phyloP scores from a whole-genome alignment of 1,140 invertebrate genomes.

The Cryptotermes secundus region DNA sequence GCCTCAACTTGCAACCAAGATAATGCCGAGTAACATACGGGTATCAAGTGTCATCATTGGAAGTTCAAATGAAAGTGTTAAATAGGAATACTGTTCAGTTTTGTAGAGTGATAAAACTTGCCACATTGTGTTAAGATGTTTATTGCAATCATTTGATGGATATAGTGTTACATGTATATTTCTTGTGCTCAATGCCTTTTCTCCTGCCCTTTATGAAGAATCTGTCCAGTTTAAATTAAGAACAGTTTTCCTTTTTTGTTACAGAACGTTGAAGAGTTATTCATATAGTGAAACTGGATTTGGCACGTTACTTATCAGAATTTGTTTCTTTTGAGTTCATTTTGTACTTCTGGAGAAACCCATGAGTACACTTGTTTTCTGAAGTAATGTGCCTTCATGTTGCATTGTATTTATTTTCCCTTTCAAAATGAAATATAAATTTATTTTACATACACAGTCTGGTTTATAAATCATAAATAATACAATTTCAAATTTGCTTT shows the following conservation, averaged over 20 bases:
- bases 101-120: neutral
- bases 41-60: neutral
- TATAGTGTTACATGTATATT: neutral
- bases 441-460: too few relatives aligned
- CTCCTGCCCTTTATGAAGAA: neutral
- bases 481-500: neutral
- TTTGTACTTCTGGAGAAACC: too few relatives aligned
- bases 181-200: neutral
- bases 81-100: neutral
- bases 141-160: neutral
- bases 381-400: neutral
- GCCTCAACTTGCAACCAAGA: neutral
- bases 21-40: neutral
- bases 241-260: neutral
- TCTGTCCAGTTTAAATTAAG: constrained; percentile 11
- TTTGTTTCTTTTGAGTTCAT: too few relatives aligned
- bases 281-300: neutral
- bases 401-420: neutral
- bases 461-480: too few relatives aligned
- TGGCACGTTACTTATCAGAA: neutral
- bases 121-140: neutral
- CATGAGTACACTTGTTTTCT: neutral
- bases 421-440: neutral
- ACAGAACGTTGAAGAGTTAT: neutral
- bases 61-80: neutral